phyloP scores from a whole-genome alignment of 2,888 invertebrate species.

The Eucera pruinosa region DNA sequence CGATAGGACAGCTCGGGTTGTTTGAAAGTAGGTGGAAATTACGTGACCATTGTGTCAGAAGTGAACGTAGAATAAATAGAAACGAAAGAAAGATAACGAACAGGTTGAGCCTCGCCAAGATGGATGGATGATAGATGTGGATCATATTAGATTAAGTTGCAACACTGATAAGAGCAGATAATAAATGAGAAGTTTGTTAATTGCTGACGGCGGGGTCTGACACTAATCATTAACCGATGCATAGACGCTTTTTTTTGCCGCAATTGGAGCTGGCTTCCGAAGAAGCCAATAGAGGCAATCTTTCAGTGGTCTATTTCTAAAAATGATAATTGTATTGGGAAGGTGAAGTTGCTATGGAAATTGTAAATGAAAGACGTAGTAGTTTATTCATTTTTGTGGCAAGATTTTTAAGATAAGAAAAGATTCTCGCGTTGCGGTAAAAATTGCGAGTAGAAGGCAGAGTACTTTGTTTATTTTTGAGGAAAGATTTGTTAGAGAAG shows the following conservation, averaged over 20 bases:
- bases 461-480: too few species aligned
- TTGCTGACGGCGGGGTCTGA: background rate
- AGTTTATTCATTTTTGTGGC: background rate
- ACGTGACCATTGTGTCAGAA: background rate
- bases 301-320: too few species aligned
- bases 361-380: background rate
- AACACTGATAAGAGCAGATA: background rate
- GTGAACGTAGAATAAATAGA: background rate
- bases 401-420: background rate
- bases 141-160: background rate
- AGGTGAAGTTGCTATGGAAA: background rate
- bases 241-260: too few species aligned
- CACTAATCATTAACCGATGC: background rate
- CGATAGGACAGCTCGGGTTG: constrained; percentile 19
- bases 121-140: background rate
- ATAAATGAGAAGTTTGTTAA: background rate
- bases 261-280: too few species aligned
- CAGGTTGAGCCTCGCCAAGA: background rate
- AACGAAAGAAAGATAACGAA: background rate
- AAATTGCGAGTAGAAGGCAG: too few species aligned
- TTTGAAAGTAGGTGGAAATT: constrained; percentile 26
- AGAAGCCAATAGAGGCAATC: too few species aligned
- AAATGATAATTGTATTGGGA: too few species aligned
- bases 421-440: too few species aligned
- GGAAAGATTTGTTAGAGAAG: too few species aligned